Base-by-base conservation (phyloP, 1,140 invertebrate species). In the Apis mellifera region DNA sequence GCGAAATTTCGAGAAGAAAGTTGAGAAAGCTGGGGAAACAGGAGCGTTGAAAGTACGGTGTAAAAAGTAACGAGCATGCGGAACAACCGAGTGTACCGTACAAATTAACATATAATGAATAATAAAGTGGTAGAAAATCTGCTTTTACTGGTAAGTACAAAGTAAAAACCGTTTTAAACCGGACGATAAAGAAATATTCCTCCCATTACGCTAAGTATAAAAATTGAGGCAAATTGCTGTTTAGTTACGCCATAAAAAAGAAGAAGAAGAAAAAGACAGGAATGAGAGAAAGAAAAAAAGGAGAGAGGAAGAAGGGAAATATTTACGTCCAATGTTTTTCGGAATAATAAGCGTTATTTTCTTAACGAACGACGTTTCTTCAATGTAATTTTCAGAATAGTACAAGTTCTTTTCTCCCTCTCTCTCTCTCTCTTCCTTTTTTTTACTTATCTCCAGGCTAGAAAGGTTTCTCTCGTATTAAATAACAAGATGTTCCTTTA, bases 41-140 rank as follows among this genome's bases (percentile, higher is more conserved):
- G 32, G 55, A 15, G 32, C 11, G 17, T 52, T 52, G 60, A 26
- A 65, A 21, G 73, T 15, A 21, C 26, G 48, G 4, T 15, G 13
- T 26, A 52, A 75, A 64, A 26, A 75, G 42, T 26, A 75, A 62
- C 59, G 42, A 19, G 9, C n/a, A 23, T 23, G 42, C 48, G 59
- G 48, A 52, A 75, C 48, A 19, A 23, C 48, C 9, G 12, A 23
- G 12, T 23, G 52, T 62, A 60, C 72, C 59, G 57, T n/a, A 74
- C 57, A 52, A 75, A 75, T 75, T 75, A 75, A 64, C 73, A 64
- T 75, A 64, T 48, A 65, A 64, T 78, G 62, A 68, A 78, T 68
- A 66, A 66, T 57, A 78, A 78, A 54, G 62, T 23, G 64, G 62
- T 32, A 57, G 64, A 66, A 59, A 78, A 66, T 68, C 76, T 70